phyloP scores from a whole-genome alignment of 2,797 vertebrate genomes.

The Mastacembelus armatus region DNA sequence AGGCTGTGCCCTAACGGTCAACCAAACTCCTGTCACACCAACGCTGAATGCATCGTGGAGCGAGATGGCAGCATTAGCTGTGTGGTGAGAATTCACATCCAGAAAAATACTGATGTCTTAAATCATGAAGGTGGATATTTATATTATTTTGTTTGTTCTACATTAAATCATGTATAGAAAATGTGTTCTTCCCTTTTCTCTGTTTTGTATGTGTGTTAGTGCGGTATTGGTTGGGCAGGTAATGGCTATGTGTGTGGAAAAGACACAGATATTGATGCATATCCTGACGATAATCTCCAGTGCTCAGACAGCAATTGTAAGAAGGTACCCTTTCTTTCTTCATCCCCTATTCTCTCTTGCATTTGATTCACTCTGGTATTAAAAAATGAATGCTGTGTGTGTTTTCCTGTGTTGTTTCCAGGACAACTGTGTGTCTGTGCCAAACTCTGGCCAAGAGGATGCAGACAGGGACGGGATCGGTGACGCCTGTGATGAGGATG shows the following conservation, averaged over 20 bases:
- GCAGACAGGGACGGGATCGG: constrained; percentile 91
- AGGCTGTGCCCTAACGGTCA: constrained; percentile 87
- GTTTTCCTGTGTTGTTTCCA: constrained; percentile 64
- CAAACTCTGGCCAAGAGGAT: constrained; percentile 98
- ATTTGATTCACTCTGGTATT: background rate
- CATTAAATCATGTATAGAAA: background rate
- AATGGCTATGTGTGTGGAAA: constrained; percentile 93
- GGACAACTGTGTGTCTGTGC: constrained; percentile 97
- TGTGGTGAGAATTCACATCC: constrained; percentile 80
- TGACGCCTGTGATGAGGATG: constrained; percentile 94
- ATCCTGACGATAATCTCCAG: constrained; percentile 87
- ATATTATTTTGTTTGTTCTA: background rate
- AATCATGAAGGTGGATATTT: background rate
- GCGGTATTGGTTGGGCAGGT: constrained; percentile 95
- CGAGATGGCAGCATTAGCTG: constrained; percentile 90
- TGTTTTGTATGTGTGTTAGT: constrained; percentile 78
- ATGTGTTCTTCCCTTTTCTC: background rate
- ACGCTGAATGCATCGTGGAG: constrained; percentile 90
- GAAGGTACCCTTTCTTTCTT: constrained; percentile 83
- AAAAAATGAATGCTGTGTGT: background rate
- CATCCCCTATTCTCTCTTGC: background rate
- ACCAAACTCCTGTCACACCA: constrained; percentile 89
- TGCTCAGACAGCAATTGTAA: constrained; percentile 89
- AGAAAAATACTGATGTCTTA: too few relatives aligned
- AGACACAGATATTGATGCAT: constrained; percentile 96